phyloP scores from a whole-genome alignment of 2,888 invertebrate genomes.

The Chloroclysta siterata region DNA sequence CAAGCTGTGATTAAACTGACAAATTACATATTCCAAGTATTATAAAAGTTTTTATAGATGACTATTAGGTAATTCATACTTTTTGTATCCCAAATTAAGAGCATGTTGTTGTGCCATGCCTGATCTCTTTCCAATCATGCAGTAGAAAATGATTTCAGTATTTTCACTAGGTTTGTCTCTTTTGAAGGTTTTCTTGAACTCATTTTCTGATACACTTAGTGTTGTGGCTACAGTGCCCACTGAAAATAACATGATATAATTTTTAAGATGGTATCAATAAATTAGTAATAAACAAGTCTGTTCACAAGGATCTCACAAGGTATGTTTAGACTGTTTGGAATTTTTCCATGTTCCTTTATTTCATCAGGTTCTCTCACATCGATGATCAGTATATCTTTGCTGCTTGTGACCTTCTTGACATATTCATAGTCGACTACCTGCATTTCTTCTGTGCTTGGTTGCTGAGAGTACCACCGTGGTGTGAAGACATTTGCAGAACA shows the following conservation, averaged over 20 bases:
- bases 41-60: too few relatives aligned
- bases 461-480: slow-evolving; percentile 53
- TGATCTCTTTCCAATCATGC: slow-evolving; percentile 88
- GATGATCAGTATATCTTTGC: slow-evolving; percentile 81
- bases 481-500: slow-evolving; percentile 20
- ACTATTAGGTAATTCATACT: slow-evolving; percentile 64
- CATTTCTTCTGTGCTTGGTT: slow-evolving; percentile 49
- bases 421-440: slow-evolving; percentile 71
- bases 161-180: slow-evolving; percentile 84
- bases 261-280: not conserved
- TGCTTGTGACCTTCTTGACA: slow-evolving; percentile 67
- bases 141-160: slow-evolving; percentile 88
- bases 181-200: slow-evolving; percentile 84
- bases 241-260: slow-evolving; percentile 54
- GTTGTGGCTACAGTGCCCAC: slow-evolving; percentile 80
- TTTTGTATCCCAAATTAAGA: slow-evolving; percentile 83
- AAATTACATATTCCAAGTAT: not conserved
- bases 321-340: slow-evolving; percentile 91
- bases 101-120: slow-evolving; percentile 86
- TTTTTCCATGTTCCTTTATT: slow-evolving; percentile 87
- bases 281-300: not conserved
- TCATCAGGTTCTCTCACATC: slow-evolving; percentile 92
- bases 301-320: slow-evolving; percentile 84
- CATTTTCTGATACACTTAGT: slow-evolving; percentile 72
- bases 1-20: not conserved